Percentiles rank a stretch among this genome's conserved stretches.
These are phyloP conservation scores for Stigmatopora argus DNA, from an alignment of 2,113 vertebrate genomes.

Conservation along the genomic window DNA sequence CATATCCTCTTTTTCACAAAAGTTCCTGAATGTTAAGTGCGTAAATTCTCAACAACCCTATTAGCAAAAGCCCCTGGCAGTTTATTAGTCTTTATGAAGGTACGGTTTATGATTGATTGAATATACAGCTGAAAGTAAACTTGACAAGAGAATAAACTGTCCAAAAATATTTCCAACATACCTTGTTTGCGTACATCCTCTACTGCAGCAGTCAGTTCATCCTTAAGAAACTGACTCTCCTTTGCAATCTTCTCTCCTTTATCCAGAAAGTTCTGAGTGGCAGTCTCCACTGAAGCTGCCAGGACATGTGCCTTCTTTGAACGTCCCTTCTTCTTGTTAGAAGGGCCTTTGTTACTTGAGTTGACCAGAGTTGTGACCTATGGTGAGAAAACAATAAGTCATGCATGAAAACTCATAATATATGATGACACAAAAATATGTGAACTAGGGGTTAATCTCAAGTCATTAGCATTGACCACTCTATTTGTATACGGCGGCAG, in stretches of 20 bases:
- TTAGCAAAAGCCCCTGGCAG: background rate
- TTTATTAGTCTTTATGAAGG: background rate
- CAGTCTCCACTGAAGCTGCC: conserved; percentile 94
- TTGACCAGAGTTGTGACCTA: conserved; percentile 97
- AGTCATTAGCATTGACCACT: too few species aligned
- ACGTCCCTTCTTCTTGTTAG: conserved; percentile 97
- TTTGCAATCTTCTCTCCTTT: conserved; percentile 98
- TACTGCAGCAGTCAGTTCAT: conserved; percentile 91
- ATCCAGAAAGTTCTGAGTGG: conserved; percentile 96
- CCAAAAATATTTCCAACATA: conserved; percentile 50
- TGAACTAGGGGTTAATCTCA: too few species aligned
- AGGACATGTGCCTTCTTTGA: conserved; percentile 98
- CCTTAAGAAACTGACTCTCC: conserved; percentile 95
- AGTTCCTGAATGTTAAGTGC: background rate
- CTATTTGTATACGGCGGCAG: too few species aligned
- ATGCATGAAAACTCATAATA: too few species aligned
- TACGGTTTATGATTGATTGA: conserved; percentile 43
- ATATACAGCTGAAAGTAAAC: conserved; percentile 26
- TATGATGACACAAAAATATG: too few species aligned
- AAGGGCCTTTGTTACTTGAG: conserved; percentile 95
- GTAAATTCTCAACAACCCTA: background rate
- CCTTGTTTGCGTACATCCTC: conserved; percentile 99
- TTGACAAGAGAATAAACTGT: conserved; percentile 18
- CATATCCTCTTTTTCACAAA: background rate
- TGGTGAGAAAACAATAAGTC: conserved; percentile 3